Evolutionary conservation across 1,140 invertebrate genomes (phyloP), one percentile per base, ranked within the genome.

Genomic region (Platorchestia sp.): DNA sequence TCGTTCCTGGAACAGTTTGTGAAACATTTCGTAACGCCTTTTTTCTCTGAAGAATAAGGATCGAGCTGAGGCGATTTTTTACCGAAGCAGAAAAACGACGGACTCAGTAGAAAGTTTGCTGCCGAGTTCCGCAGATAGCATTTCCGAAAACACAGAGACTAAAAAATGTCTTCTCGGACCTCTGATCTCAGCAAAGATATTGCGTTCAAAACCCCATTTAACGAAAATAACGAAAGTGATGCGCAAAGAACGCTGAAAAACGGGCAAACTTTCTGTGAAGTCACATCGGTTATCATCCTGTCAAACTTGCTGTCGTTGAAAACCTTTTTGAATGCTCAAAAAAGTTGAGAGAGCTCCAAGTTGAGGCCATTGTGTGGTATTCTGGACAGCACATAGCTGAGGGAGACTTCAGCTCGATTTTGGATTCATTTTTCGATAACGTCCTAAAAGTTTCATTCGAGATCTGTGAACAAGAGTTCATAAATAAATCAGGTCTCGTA

Each of bases 251-350:
- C 0, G 7, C 19, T 27, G 45, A 44, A 93, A 47, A 45, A 93
- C 41, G 36, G 43, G 6, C 45, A 47, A 45, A 93, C 43, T 47
- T 93, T 45, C 91, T 40, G 41, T 45, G 40, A 93, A 93, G 91
- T 93, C 91, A 47, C 91, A 93, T 93, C 91, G 91, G 91, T 93
- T 93, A 93, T 93, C 91, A 44, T 93, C 91, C 91, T 93, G 91
- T 93, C 91, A 93, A 93, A 93, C 91, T 93, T 47, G 44, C 43
- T 93, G 91, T 93, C 45, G 1, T 44, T 93, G 43, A 47, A 93
- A 93, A 45, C 3, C 43, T 27, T 47, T 90, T 93, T 93, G 91
- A 93, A 89, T 89, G 87, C 41, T 44, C n/a, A 89, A 89, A 89
- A 89, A 44, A 89, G n/a, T 42, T 3, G 3, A 89, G 1, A 75